Evolutionary conservation across 2,888 invertebrate genomes (phyloP), one percentile per base, ranked within the genome.

Genomic region (Brachypalpus laphriformis): DNA sequence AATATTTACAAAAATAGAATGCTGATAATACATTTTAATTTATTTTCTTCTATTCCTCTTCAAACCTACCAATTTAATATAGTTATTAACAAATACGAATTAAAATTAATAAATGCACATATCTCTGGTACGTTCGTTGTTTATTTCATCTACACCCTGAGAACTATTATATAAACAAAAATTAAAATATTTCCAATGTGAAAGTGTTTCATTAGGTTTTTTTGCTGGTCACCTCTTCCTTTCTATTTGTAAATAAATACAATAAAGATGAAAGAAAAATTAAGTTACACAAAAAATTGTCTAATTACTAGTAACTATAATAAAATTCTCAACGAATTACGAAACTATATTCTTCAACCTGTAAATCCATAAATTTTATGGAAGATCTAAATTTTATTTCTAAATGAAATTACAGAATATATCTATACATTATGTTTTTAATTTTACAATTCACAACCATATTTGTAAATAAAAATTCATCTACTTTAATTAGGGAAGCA

Each of bases 21-120:
- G n/a, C 51, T n/a, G 16, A 37, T 68, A 66, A 66, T 51, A 76
- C 68, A 70, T 25, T 70, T 14, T 16, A 9, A 51, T 16, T 31
- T 42, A n/a, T 47, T 34, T 54, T 34, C 14, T 0, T 47, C 16
- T 20, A 4, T 40, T 45, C 31, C 37, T 65, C n/a, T 37, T 51
- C 18, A 66, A 66, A 66, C 54, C 37, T 59, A 25, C 40, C 49
- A 59, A 40, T 40, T 9, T 63, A 61, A 76, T 61, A 61, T 61
- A 61, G 61, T 25, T 40, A 77, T 51, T 59, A 75, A 68, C 28
- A 14, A 71, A 14, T 59, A 70, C 2, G 28, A 80, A 42, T 82
- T 57, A 72, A 68, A 22, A 61, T 45, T 90, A 91, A 89, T 91
- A 91, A 91, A 91, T 91, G 91, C 91, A 91, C 89, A 90, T 89